These are phyloP conservation scores for Heterodera carotae DNA, from an alignment of 1,140 invertebrate genomes.

Conservation along the genomic window DNA sequence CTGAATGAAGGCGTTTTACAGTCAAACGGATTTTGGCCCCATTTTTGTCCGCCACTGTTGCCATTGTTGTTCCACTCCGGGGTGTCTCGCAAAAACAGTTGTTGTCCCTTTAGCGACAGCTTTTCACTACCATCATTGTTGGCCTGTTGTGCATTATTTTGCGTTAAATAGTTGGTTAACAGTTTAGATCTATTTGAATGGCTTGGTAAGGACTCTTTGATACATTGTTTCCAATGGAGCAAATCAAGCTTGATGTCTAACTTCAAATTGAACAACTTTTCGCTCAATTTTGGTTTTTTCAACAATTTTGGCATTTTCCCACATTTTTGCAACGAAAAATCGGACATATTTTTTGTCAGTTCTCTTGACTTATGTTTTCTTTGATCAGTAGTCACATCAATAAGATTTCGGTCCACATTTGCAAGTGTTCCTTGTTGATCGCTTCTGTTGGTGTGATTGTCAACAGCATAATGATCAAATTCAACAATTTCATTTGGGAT, in stretches of 20 bases:
- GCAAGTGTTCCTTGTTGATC: not conserved
- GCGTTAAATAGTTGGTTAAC: too few relatives aligned
- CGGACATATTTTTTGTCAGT: too few relatives aligned
- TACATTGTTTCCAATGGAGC: too few relatives aligned
- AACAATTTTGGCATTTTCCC: too few relatives aligned
- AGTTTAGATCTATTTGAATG: too few relatives aligned
- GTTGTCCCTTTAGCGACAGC: not conserved
- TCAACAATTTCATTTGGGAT: too few relatives aligned
- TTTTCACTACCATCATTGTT: not conserved
- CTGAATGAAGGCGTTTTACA: not conserved
- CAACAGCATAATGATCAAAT: not conserved
- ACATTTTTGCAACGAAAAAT: not conserved
- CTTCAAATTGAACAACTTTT: not conserved
- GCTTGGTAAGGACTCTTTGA: too few relatives aligned
- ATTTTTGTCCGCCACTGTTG: not conserved
- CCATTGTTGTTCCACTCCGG: not conserved
- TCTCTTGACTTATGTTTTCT: not conserved
- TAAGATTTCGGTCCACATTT: not conserved
- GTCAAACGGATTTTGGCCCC: not conserved
- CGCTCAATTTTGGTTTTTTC: not conserved
- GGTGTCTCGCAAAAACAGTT: not conserved
- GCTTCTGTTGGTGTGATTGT: too few relatives aligned
- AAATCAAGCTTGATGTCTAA: not conserved
- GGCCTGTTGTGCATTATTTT: too few relatives aligned
- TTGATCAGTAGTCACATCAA: not conserved